Evolutionary conservation across 1,140 invertebrate genomes (phyloP).

Genomic region (Bombus balteatus): DNA sequence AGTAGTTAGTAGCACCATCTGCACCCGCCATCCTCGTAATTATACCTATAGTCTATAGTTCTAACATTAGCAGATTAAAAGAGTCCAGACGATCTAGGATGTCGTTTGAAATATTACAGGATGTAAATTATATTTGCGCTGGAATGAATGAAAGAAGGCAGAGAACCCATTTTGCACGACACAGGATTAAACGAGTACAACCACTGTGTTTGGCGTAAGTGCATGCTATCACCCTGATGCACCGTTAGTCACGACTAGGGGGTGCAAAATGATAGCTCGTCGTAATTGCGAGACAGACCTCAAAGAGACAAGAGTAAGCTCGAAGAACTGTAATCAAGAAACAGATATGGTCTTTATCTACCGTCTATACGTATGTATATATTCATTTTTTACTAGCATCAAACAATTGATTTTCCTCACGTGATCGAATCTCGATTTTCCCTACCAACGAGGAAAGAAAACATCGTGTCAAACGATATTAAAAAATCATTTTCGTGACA

Average conservation of each 20-base stretch:
- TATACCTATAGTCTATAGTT: background rate
- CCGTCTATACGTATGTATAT: background rate
- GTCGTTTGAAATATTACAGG: background rate
- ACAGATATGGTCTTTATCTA: constrained; percentile 10
- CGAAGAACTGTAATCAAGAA: constrained; percentile 32
- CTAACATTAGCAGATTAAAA: constrained; percentile 10
- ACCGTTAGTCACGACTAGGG: constrained; percentile 25
- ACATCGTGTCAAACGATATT: no score
- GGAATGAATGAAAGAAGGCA: constrained; percentile 1
- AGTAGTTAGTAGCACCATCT: no score
- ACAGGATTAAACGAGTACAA: constrained; percentile 42
- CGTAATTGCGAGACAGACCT: constrained; percentile 32
- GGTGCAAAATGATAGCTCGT: constrained; percentile 27
- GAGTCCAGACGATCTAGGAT: background rate
- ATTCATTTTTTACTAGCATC: background rate
- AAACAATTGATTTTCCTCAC: background rate
- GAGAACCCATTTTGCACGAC: constrained; percentile 5
- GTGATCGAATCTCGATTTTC: background rate
- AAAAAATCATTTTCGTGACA: no score
- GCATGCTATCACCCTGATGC: constrained; percentile 40
- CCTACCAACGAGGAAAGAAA: no score
- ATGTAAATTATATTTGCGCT: background rate
- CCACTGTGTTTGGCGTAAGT: constrained; percentile 34
- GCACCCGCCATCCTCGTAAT: background rate
- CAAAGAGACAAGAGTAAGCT: constrained; percentile 36